Percentiles rank a stretch among this genome's conserved stretches.
Evolutionary conservation across 2,888 invertebrate species (phyloP).

Genomic region (Allacma fusca): DNA sequence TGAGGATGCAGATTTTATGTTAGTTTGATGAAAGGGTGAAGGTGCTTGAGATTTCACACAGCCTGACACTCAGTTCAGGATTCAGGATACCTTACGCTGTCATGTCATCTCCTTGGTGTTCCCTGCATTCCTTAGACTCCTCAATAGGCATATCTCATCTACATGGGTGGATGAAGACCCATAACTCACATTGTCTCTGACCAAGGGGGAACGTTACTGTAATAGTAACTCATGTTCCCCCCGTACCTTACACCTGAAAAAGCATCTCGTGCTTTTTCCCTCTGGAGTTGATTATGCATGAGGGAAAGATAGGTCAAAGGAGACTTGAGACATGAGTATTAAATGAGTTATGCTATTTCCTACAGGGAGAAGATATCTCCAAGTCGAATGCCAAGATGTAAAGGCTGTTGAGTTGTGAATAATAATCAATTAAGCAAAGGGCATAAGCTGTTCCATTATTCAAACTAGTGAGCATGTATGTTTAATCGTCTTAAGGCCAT

Average conservation of each 20-base stretch:
- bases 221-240: too few relatives aligned
- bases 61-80: too few relatives aligned
- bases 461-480: background rate
- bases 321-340: slow-evolving; percentile 22
- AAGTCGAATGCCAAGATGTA: slow-evolving; percentile 22
- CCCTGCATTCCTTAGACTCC: too few relatives aligned
- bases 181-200: too few relatives aligned
- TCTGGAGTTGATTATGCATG: background rate
- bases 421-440: slow-evolving; percentile 41
- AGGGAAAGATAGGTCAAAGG: slow-evolving; percentile 18
- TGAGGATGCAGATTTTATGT: slow-evolving; percentile 35
- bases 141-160: too few relatives aligned
- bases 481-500: background rate
- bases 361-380: background rate
- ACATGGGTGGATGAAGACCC: too few relatives aligned
- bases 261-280: background rate
- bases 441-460: slow-evolving; percentile 40
- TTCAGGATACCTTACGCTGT: too few relatives aligned
- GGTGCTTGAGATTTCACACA: slow-evolving; percentile 29
- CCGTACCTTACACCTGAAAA: background rate
- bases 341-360: background rate
- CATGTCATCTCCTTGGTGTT: background rate
- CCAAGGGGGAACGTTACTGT: too few relatives aligned
- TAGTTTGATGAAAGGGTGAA: slow-evolving; percentile 11
- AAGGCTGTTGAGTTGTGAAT: slow-evolving; percentile 38